These are phyloP conservation scores for Labeo rohita DNA, from an alignment of 2,113 vertebrate species.

Conservation along the genomic window DNA sequence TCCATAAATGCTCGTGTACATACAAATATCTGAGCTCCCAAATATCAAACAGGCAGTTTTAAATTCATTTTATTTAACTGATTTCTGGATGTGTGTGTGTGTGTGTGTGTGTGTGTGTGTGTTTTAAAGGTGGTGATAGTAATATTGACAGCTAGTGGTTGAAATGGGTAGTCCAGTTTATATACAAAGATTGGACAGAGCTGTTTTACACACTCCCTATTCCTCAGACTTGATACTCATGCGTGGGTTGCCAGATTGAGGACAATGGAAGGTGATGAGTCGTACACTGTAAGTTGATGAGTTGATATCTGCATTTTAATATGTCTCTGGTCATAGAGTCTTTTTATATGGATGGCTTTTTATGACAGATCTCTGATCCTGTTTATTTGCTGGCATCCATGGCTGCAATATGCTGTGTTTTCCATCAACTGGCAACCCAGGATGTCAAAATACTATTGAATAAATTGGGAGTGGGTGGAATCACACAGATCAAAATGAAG, in stretches of 20 bases:
- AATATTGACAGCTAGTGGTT: not conserved
- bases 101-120: not conserved
- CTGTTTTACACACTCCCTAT: not conserved
- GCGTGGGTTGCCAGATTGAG: not conserved
- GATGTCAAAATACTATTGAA: not conserved
- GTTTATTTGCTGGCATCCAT: not conserved
- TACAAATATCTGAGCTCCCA: not conserved
- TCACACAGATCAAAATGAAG: not conserved
- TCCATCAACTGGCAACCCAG: not conserved
- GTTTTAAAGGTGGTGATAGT: not conserved
- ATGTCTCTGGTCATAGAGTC: not conserved
- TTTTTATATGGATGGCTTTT: not conserved
- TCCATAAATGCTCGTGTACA: conserved; percentile 24
- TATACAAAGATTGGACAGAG: not conserved
- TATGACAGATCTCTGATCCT: no score
- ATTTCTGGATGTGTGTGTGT: not conserved
- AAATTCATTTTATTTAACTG: not conserved
- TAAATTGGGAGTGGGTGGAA: not conserved
- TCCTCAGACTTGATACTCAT: not conserved
- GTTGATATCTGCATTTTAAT: not conserved
- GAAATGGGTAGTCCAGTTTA: not conserved
- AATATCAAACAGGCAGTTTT: not conserved
- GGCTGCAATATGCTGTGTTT: not conserved
- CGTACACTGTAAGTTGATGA: not conserved
- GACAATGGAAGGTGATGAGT: no score